Evolutionary conservation across 2,113 vertebrate species (phyloP).

Genomic region (Oryctolagus cuniculus): mOryCun1.1 NC_091433.1:126467501-126468000

Average conservation of each 20-base stretch:
- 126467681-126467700: not conserved
- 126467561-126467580: not conserved
- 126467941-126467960: not conserved
- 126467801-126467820: not conserved
- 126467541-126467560: not conserved
- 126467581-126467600: not conserved
- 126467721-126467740: not conserved
- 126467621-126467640: not conserved
- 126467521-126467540: not conserved
- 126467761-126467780: not conserved
- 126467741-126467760: not conserved
- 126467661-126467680: not conserved
- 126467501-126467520: not conserved
- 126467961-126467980: not conserved
- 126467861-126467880: not conserved
- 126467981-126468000: not conserved
- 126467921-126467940: not conserved
- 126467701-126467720: not conserved
- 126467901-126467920: not conserved
- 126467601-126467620: not conserved
- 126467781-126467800: not conserved
- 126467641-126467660: not conserved
- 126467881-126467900: not conserved
- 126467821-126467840: not conserved
- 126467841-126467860: not conserved